A percentile compares a stretch with the other conserved stretches of the same genome.
Conservation (phyloP, 1,140 invertebrate species). For the Geopemphigus sp. region DNA sequence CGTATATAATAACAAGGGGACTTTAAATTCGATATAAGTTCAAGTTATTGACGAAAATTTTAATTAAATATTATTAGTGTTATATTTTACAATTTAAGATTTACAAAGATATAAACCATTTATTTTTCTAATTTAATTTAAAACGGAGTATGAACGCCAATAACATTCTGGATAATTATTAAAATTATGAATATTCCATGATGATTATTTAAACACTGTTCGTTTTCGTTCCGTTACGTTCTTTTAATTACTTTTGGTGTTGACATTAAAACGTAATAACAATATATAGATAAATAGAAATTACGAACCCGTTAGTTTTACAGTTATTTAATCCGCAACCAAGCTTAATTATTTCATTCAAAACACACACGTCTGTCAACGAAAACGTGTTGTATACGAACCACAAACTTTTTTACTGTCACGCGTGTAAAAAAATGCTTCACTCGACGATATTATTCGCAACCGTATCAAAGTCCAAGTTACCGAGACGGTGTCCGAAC, state of each 20-base stretch:
- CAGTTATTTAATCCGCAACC: neutral
- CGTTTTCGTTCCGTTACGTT: no score
- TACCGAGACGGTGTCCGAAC: constrained; percentile 36
- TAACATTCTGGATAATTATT: no score
- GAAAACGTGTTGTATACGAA: neutral
- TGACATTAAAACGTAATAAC: neutral
- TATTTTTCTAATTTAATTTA: neutral
- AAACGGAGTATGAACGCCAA: neutral
- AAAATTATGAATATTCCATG: no score
- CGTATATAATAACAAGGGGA: no score
- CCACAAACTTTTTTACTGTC: neutral
- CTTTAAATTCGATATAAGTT: neutral
- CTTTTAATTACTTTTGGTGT: neutral
- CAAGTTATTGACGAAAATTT: neutral
- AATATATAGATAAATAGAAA: neutral
- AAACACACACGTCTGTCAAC: neutral
- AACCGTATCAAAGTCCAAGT: neutral
- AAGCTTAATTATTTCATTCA: neutral
- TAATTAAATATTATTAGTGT: neutral
- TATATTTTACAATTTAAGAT: neutral
- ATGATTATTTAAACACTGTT: no score
- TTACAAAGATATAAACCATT: neutral
- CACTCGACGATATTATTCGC: neutral
- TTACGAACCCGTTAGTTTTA: neutral
- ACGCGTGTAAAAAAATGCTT: neutral